Conservation (phyloP, 64 coral and sea anemone genomes). For the Stylophora pistillata region DNA sequence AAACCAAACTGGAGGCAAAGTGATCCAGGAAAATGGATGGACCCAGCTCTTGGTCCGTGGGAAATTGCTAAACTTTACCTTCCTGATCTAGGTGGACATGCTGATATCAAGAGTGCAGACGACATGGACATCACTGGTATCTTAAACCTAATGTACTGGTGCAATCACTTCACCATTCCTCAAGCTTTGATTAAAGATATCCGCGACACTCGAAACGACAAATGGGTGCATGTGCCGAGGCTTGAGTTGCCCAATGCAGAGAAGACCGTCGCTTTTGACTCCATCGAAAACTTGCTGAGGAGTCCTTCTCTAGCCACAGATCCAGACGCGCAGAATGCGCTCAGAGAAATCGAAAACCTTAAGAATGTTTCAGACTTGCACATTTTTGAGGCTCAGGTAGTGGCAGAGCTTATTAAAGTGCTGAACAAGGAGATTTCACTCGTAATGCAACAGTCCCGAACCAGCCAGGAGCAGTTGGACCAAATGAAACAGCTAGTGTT, state of each 20-base stretch:
- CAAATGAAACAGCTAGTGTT: no score
- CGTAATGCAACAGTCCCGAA: not conserved
- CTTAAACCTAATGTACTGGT: constrained; percentile 64
- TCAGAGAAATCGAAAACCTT: not conserved
- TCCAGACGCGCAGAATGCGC: not conserved
- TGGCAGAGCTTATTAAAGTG: not conserved
- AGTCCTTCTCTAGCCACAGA: constrained; percentile 16
- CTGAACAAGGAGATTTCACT: not conserved
- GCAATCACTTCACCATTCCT: constrained; percentile 50
- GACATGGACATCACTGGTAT: constrained; percentile 47
- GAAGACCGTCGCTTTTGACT: not conserved
- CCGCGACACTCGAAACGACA: constrained; percentile 38
- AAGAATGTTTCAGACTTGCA: not conserved
- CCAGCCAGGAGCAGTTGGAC: not conserved
- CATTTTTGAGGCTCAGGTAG: not conserved
- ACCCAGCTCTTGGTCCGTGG: constrained; percentile 35
- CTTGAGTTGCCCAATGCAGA: constrained; percentile 12
- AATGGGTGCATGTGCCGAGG: constrained; percentile 36
- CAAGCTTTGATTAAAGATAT: constrained; percentile 19
- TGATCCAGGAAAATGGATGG: constrained; percentile 14
- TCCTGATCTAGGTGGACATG: constrained; percentile 20
- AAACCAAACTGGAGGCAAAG: constrained; percentile 37
- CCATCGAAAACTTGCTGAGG: constrained; percentile 40
- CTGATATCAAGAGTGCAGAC: not conserved
- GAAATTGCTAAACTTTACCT: constrained; percentile 78